A percentile compares a stretch with the other conserved stretches of the same genome.
phyloP scores from a whole-genome alignment of 2,888 invertebrate genomes.

The Ceraclea dissimilis region DNA sequence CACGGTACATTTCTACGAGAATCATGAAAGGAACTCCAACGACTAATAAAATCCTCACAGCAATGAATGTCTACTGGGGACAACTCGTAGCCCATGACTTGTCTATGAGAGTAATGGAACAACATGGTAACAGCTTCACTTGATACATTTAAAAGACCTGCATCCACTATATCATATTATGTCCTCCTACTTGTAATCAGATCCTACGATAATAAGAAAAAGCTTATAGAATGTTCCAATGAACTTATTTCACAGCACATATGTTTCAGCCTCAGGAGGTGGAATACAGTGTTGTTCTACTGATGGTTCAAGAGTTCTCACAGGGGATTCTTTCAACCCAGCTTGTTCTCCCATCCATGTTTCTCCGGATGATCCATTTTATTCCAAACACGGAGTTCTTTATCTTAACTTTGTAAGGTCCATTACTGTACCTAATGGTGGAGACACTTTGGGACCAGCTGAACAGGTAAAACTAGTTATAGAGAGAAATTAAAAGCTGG shows the following conservation, averaged over 20 bases:
- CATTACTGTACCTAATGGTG: conserved; percentile 47
- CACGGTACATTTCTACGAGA: conserved; percentile 55
- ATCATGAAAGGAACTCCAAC: conserved; percentile 49
- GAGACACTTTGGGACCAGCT: conserved; percentile 50
- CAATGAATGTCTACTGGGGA: conserved; percentile 64
- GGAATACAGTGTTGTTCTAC: conserved; percentile 49
- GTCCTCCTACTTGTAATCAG: no score
- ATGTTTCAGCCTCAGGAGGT: conserved; percentile 29
- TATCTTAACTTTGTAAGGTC: conserved; percentile 57
- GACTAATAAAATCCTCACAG: conserved; percentile 46
- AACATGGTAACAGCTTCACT: conserved; percentile 35
- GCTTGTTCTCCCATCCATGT: conserved; percentile 55
- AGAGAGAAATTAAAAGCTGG: background rate
- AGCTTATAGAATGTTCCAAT: no score
- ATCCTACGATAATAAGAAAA: no score
- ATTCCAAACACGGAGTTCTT: conserved; percentile 39
- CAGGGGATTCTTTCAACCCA: conserved; percentile 44
- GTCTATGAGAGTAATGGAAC: conserved; percentile 55
- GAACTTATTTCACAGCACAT: background rate
- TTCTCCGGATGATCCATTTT: conserved; percentile 48
- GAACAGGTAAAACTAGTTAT: conserved; percentile 42
- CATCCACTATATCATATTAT: background rate
- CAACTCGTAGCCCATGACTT: conserved; percentile 67
- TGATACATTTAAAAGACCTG: background rate
- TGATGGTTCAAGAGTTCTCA: conserved; percentile 39